Evolutionary conservation across 2,888 invertebrate species (phyloP).

Genomic region (Synergus gifuensis): DNA sequence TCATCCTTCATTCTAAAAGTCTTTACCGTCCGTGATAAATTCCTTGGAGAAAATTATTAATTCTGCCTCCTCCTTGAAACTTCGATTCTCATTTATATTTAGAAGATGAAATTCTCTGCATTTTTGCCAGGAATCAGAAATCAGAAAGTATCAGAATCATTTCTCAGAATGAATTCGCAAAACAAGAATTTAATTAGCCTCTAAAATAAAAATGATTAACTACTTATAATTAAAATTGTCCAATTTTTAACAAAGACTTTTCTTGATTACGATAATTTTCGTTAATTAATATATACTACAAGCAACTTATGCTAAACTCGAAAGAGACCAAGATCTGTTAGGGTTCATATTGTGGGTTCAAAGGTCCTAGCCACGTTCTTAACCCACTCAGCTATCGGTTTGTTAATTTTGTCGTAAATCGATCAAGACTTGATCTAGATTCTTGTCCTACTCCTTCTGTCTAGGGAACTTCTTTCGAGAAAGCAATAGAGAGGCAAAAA

Average conservation of each 20-base stretch:
- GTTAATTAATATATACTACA: constrained; percentile 50
- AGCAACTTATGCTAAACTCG: no score
- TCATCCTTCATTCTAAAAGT: constrained; percentile 10
- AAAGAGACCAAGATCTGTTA: no score
- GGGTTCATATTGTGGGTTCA: no score
- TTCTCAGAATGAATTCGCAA: background rate
- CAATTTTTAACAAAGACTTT: background rate
- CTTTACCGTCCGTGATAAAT: background rate
- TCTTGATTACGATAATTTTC: constrained; percentile 56
- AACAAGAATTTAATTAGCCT: background rate
- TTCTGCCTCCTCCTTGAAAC: background rate
- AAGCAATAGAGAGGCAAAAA: constrained; percentile 15
- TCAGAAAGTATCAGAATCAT: background rate
- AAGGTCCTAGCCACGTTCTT: no score
- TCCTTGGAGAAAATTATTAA: constrained; percentile 3
- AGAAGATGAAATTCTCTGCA: constrained; percentile 1
- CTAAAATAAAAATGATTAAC: no score
- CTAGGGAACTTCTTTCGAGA: constrained; percentile 5
- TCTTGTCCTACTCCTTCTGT: background rate
- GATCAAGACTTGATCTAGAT: background rate
- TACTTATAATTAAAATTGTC: no score
- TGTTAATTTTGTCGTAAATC: background rate
- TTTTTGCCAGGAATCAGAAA: background rate
- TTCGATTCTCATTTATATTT: background rate
- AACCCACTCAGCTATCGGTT: no score